These are phyloP conservation scores for Spilogale gracilis DNA, from an alignment of 2,113 vertebrate species.

Conservation along the genomic window DNA sequence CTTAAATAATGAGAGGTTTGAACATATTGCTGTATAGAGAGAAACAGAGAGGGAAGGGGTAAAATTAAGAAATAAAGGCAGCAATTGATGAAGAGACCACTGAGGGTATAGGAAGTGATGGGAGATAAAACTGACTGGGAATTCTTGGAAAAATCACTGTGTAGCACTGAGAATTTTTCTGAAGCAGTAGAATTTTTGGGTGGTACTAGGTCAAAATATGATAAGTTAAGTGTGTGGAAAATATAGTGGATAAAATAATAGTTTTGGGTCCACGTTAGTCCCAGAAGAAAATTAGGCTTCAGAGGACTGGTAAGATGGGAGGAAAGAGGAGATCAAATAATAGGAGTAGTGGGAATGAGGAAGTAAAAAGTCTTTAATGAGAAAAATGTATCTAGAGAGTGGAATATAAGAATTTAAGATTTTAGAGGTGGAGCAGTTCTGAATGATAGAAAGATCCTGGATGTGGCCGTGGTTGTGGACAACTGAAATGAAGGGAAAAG, in stretches of 20 bases:
- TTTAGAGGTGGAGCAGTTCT: background rate
- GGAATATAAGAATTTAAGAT: slow-evolving; percentile 21
- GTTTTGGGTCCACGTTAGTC: background rate
- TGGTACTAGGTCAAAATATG: background rate
- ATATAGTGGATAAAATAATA: background rate
- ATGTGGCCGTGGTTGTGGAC: background rate
- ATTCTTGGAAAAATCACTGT: background rate
- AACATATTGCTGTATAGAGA: background rate
- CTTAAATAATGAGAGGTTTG: background rate
- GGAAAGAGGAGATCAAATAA: slow-evolving; percentile 9
- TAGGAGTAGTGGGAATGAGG: background rate
- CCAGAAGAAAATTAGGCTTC: slow-evolving; percentile 30
- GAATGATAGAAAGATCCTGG: background rate
- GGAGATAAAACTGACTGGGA: background rate
- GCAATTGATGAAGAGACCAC: background rate
- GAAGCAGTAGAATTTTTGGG: background rate
- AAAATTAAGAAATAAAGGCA: background rate
- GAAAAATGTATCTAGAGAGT: background rate
- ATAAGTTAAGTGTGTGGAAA: background rate
- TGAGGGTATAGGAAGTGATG: background rate
- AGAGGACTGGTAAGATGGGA: background rate
- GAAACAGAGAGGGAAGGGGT: background rate
- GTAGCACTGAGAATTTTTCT: background rate
- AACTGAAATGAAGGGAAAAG: background rate
- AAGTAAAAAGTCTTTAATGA: background rate